Evolutionary conservation across 2,797 vertebrate species (phyloP).

Genomic region (Anableps anableps): DNA sequence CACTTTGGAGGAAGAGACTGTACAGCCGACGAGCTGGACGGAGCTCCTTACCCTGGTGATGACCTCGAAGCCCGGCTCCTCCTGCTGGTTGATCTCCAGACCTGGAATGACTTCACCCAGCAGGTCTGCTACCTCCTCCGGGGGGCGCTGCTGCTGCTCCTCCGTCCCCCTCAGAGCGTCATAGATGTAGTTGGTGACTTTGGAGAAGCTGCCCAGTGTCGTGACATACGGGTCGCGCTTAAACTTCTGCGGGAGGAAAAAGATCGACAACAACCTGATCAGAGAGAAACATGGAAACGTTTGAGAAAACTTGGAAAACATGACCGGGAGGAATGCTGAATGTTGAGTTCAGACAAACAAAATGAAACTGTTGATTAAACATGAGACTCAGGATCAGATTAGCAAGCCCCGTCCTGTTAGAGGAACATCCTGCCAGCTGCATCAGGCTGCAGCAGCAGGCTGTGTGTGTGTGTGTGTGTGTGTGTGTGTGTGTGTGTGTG

Average conservation of each 20-base stretch:
- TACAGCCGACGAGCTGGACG: background rate
- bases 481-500: background rate
- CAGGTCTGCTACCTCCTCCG: constrained; percentile 91
- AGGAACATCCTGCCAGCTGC: background rate
- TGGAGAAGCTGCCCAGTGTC: constrained; percentile 92
- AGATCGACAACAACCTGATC: background rate
- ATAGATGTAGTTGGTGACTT: constrained; percentile 93
- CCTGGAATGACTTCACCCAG: constrained; percentile 91
- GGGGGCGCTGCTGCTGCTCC: constrained; percentile 88
- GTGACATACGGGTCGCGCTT: constrained; percentile 90
- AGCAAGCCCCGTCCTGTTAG: background rate
- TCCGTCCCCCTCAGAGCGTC: constrained; percentile 88
- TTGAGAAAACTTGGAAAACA: background rate
- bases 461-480: background rate
- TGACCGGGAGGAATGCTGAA: background rate
- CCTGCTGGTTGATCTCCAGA: constrained; percentile 95
- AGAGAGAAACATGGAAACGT: background rate
- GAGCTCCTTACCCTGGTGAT: constrained; percentile 89
- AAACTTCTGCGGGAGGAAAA: constrained; percentile 82
- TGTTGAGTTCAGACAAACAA: background rate
- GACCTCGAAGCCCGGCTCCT: constrained; percentile 96
- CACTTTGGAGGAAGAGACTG: background rate
- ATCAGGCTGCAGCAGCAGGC: too few relatives aligned
- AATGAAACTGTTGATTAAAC: background rate
- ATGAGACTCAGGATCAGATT: background rate